Evolutionary conservation across 2,113 vertebrate species (phyloP).

Genomic region (Albula goreensis): DNA sequence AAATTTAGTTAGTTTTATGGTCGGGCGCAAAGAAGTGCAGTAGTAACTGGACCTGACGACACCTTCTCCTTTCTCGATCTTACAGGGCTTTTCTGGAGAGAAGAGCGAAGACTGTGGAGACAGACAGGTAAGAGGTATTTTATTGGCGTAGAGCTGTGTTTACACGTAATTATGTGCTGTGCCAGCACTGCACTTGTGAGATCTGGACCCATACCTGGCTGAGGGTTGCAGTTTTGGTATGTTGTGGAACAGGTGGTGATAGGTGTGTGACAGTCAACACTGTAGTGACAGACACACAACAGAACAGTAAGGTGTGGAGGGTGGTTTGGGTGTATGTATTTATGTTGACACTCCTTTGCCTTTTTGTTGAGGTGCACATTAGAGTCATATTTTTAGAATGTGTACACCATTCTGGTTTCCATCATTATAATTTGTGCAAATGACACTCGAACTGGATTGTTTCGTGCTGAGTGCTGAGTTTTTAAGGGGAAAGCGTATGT

Average conservation of each 20-base stretch:
- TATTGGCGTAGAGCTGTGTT: not conserved
- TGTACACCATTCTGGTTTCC: not conserved
- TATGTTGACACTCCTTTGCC: too few species aligned
- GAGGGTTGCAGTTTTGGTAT: not conserved
- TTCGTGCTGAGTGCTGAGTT: too few species aligned
- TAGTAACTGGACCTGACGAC: not conserved
- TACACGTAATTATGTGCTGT: not conserved
- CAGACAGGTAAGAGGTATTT: slow-evolving; percentile 11
- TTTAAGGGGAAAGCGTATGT: not conserved
- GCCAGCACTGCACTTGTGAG: not conserved
- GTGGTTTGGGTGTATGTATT: too few species aligned
- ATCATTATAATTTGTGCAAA: not conserved
- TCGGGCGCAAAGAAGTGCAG: too few species aligned
- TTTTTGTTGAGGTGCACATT: too few species aligned
- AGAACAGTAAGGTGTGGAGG: too few species aligned
- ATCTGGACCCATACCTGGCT: not conserved
- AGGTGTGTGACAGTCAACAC: not conserved
- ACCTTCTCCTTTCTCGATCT: not conserved
- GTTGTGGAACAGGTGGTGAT: not conserved
- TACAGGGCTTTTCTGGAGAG: not conserved
- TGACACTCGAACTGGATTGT: too few species aligned
- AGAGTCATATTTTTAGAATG: too few species aligned
- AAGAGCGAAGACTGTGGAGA: not conserved
- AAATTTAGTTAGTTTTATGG: too few species aligned
- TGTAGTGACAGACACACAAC: not conserved